Conservation (phyloP, 2,797 vertebrate species). For the Semotilus atromaculatus region DNA sequence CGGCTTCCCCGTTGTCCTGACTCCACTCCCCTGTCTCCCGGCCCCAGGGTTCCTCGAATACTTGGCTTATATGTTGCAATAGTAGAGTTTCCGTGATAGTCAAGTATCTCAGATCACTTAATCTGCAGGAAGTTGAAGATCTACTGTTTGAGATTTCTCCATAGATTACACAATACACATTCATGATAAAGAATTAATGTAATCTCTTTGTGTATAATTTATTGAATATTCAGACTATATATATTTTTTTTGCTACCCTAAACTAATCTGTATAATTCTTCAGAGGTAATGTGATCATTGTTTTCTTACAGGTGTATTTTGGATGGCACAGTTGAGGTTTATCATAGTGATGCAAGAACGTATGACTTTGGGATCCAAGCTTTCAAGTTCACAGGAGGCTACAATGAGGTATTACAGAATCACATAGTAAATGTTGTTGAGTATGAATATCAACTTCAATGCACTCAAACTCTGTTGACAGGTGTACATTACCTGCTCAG, state of each 20-base stretch:
- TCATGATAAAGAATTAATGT: background rate
- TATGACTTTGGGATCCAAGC: slow-evolving; percentile 74
- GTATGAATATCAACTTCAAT: background rate
- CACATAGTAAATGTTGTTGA: background rate
- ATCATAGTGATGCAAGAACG: slow-evolving; percentile 23
- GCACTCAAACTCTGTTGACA: slow-evolving; percentile 46
- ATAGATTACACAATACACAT: background rate
- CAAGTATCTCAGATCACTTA: background rate
- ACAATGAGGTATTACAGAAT: slow-evolving; percentile 68
- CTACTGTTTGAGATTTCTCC: background rate
- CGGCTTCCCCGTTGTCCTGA: too few species aligned
- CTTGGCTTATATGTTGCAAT: too few species aligned
- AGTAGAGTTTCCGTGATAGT: too few species aligned
- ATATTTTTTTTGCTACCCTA: background rate
- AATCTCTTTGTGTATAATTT: background rate
- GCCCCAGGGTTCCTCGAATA: too few species aligned
- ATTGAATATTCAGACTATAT: background rate
- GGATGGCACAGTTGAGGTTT: slow-evolving; percentile 68
- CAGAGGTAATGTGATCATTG: background rate
- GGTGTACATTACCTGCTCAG: slow-evolving; percentile 77
- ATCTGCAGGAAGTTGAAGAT: background rate
- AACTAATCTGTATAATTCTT: background rate
- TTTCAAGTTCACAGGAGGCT: slow-evolving; percentile 76
- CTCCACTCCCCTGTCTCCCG: too few species aligned
- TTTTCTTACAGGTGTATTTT: slow-evolving; percentile 65